Percentiles rank a stretch among this genome's conserved stretches.
Evolutionary conservation across 2,113 vertebrate species (phyloP).

Genomic region (Muscicapa adusta): DNA sequence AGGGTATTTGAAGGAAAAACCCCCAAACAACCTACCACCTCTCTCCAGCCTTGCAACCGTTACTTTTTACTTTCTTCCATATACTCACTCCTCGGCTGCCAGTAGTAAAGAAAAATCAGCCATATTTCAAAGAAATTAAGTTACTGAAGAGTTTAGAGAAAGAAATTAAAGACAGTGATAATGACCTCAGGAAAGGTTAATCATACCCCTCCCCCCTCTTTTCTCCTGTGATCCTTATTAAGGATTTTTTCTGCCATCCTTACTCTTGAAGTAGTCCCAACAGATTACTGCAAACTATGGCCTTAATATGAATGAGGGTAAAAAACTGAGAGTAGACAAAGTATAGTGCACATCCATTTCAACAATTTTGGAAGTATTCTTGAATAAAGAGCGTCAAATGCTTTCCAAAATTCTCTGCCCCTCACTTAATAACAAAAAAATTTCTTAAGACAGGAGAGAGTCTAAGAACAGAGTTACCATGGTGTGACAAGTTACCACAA

Average conservation of each 20-base stretch:
- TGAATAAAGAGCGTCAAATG: background rate
- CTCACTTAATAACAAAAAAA: background rate
- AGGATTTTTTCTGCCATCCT: background rate
- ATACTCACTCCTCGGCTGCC: background rate
- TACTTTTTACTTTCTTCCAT: background rate
- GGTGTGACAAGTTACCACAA: background rate
- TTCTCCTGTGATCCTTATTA: background rate
- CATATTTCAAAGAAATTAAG: background rate
- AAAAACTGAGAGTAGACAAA: background rate
- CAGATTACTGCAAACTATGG: background rate
- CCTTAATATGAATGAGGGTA: background rate
- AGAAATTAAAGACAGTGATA: background rate
- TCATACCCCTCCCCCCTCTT: background rate
- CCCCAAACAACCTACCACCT: rapidly evolving
- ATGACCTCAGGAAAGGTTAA: background rate
- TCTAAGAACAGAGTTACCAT: background rate
- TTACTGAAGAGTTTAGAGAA: background rate
- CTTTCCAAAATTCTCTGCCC: background rate
- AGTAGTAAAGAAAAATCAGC: background rate
- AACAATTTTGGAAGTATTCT: background rate
- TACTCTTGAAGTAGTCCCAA: background rate
- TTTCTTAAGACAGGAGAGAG: background rate
- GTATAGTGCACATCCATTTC: background rate
- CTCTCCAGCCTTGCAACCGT: background rate
- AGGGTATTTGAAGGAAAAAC: background rate